Percentiles rank a stretch among this genome's conserved stretches.
phyloP scores from a whole-genome alignment of 2,113 vertebrate species.

The Talpa occidentalis region DNA sequence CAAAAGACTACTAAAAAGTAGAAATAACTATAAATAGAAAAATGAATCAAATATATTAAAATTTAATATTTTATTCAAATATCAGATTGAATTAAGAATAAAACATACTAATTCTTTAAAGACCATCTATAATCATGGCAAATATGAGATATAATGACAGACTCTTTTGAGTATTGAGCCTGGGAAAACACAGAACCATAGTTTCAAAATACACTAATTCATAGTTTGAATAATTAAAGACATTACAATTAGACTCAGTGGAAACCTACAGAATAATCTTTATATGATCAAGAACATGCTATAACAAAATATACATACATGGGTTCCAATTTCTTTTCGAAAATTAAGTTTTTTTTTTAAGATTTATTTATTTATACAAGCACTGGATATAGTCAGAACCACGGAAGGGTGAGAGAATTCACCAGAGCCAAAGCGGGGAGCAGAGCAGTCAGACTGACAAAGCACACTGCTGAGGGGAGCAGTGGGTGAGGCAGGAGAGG shows the following conservation, averaged over 20 bases:
- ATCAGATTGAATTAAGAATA: conserved; percentile 15
- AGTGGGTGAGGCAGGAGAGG: no score
- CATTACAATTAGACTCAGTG: not conserved
- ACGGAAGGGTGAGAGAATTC: no score
- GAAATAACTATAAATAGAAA: conserved; percentile 2
- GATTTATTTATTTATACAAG: no score
- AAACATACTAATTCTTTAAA: not conserved
- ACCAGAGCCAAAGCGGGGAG: no score
- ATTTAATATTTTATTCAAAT: conserved; percentile 37
- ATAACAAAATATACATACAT: not conserved
- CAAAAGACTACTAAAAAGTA: not conserved
- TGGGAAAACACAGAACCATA: not conserved
- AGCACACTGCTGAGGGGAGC: no score
- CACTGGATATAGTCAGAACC: no score
- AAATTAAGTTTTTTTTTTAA: not conserved
- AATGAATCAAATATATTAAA: not conserved
- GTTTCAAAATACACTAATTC: not conserved
- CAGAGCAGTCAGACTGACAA: no score
- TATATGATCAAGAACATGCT: not conserved
- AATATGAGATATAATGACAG: not conserved
- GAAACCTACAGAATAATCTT: not conserved
- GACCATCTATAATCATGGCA: not conserved
- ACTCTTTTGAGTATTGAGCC: not conserved
- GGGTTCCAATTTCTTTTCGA: not conserved
- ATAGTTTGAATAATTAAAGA: not conserved